Evolutionary conservation across 2,113 vertebrate genomes (phyloP).

Genomic region (Microtus ochrogaster): DNA sequence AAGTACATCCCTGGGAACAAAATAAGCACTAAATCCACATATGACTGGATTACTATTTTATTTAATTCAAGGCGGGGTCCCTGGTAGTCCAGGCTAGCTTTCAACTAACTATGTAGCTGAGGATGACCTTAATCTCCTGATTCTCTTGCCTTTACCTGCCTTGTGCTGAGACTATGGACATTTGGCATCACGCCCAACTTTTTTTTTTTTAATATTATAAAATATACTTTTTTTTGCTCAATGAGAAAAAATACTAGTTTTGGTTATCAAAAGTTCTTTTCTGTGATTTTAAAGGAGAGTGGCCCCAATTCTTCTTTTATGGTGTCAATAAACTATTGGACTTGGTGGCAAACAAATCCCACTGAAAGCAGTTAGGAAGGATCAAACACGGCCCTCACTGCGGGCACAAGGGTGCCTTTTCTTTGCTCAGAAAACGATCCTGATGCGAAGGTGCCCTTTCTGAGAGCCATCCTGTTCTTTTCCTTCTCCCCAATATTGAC

Average conservation of each 20-base stretch:
- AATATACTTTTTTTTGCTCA: constrained; percentile 74
- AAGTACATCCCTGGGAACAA: constrained; percentile 78
- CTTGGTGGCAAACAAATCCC: constrained; percentile 83
- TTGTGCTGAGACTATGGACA: not conserved
- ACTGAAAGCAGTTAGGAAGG: constrained; percentile 82
- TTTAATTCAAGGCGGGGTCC: not conserved
- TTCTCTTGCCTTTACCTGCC: not conserved
- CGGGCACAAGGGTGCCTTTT: not conserved
- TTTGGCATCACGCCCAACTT: not conserved
- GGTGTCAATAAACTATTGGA: constrained; percentile 68
- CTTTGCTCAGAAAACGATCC: constrained; percentile 42
- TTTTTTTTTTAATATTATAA: constrained; percentile 56
- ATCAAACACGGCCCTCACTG: constrained; percentile 79
- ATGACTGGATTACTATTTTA: constrained; percentile 61
- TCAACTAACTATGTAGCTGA: no score
- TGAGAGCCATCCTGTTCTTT: not conserved
- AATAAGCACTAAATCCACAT: constrained; percentile 75
- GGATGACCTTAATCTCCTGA: not conserved
- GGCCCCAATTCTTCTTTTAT: constrained; percentile 80
- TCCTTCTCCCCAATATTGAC: constrained; percentile 59
- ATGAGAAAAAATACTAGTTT: constrained; percentile 68
- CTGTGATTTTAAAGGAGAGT: constrained; percentile 77
- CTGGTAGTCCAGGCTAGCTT: not conserved
- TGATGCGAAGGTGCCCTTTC: constrained; percentile 58
- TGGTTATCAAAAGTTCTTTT: constrained; percentile 66